Evolutionary conservation across 2,888 invertebrate genomes (phyloP).

Genomic region (Choreutis nemorana): DNA sequence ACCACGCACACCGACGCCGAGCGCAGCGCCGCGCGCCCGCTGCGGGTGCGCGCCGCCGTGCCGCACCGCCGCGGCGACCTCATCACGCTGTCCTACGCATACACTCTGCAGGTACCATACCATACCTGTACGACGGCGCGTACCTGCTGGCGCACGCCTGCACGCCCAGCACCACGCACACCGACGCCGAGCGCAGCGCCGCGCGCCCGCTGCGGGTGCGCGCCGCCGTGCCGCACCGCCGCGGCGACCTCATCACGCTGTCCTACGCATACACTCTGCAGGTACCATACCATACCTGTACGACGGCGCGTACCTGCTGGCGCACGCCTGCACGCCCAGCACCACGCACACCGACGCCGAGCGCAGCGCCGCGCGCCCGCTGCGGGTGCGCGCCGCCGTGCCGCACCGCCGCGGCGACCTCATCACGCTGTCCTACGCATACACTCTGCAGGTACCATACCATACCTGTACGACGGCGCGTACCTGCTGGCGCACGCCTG

Average conservation of each 20-base stretch:
- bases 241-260: constrained; percentile 70
- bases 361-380: constrained; percentile 41
- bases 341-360: constrained; percentile 78
- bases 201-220: constrained; percentile 68
- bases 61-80: constrained; percentile 64
- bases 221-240: constrained; percentile 63
- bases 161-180: constrained; percentile 76
- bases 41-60: constrained; percentile 70
- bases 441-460: constrained; percentile 71
- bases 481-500: constrained; percentile 80
- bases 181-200: constrained; percentile 63
- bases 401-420: constrained; percentile 64
- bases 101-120: constrained; percentile 71
- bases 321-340: constrained; percentile 78
- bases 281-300: constrained; percentile 64
- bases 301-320: constrained; percentile 74
- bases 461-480: constrained; percentile 69
- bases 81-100: constrained; percentile 76
- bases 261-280: constrained; percentile 80
- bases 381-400: constrained; percentile 70
- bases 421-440: constrained; percentile 76
- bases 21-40: constrained; percentile 41
- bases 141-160: constrained; percentile 80
- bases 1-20: constrained; percentile 78
- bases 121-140: constrained; percentile 36